Conservation (phyloP, 2,888 invertebrate species). For the Ophraella communa region DNA sequence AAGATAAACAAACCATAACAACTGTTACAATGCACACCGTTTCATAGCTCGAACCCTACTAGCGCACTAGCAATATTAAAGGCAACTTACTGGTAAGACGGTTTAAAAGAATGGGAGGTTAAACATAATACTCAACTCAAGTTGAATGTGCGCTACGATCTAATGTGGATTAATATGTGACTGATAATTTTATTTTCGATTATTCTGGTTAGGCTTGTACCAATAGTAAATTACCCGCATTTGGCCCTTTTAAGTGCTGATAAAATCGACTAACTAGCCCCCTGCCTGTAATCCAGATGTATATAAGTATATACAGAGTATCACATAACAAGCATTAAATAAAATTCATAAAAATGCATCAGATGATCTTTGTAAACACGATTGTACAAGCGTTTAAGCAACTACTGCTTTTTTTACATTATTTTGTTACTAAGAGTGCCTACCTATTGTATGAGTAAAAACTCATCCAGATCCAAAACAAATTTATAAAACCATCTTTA, state of each 20-base stretch:
- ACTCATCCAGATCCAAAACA: too few relatives aligned
- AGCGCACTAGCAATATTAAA: slow-evolving; percentile 9
- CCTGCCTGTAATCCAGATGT: background rate
- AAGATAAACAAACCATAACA: slow-evolving; percentile 1
- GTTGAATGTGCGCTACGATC: slow-evolving; percentile 11
- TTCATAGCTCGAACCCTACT: slow-evolving; percentile 2
- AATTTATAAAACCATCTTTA: too few relatives aligned
- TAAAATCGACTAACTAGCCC: background rate
- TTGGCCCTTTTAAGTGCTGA: background rate
- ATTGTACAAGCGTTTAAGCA: too few relatives aligned
- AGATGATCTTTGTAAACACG: too few relatives aligned
- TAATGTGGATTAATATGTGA: slow-evolving; percentile 7
- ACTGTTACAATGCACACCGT: background rate
- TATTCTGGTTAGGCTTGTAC: background rate
- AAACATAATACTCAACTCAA: slow-evolving; percentile 13
- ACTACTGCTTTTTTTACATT: too few relatives aligned
- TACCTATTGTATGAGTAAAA: too few relatives aligned
- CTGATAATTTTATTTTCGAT: slow-evolving; percentile 3
- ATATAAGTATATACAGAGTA: background rate
- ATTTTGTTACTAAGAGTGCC: too few relatives aligned
- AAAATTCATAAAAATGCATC: background rate
- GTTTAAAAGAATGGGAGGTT: slow-evolving; percentile 13
- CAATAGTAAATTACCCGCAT: background rate
- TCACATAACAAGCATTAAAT: background rate
- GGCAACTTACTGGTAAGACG: slow-evolving; percentile 12